A percentile compares a stretch with the other conserved stretches of the same genome.
Conservation (phyloP, 2,113 vertebrate species). For the Tragelaphus scriptus region DNA sequence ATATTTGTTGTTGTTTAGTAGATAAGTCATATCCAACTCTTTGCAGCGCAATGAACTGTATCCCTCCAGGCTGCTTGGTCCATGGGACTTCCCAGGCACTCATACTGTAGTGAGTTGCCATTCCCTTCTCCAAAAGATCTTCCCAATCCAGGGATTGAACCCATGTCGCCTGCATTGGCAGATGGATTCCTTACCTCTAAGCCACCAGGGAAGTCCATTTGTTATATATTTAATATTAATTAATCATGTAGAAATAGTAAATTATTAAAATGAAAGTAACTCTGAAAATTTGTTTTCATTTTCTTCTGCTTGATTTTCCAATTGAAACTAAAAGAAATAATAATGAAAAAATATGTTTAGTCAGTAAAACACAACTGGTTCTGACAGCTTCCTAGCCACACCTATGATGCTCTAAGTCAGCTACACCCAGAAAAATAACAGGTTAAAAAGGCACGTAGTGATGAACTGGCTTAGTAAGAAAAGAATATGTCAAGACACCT, state of each 20-base stretch:
- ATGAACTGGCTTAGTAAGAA: neutral
- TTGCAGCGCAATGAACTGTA: neutral
- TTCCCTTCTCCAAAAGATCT: neutral
- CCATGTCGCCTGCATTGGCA: neutral
- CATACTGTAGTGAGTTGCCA: neutral
- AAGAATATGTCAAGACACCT: neutral
- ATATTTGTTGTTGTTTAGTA: neutral
- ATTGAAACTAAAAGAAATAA: neutral
- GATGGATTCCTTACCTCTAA: neutral
- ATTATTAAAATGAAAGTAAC: neutral
- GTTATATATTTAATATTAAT: neutral
- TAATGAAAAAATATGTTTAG: neutral
- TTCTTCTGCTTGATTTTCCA: neutral
- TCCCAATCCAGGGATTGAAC: neutral
- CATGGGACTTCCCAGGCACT: neutral
- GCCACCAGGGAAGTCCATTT: neutral
- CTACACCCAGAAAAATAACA: neutral
- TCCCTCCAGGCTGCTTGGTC: neutral
- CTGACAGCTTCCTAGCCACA: neutral
- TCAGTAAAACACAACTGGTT: neutral
- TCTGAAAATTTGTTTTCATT: neutral
- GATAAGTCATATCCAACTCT: neutral
- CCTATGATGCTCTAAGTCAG: neutral
- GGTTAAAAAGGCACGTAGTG: neutral
- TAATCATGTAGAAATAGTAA: neutral